Evolutionary conservation across 1,140 invertebrate genomes (phyloP).

Genomic region (Babylonia areolata): DNA sequence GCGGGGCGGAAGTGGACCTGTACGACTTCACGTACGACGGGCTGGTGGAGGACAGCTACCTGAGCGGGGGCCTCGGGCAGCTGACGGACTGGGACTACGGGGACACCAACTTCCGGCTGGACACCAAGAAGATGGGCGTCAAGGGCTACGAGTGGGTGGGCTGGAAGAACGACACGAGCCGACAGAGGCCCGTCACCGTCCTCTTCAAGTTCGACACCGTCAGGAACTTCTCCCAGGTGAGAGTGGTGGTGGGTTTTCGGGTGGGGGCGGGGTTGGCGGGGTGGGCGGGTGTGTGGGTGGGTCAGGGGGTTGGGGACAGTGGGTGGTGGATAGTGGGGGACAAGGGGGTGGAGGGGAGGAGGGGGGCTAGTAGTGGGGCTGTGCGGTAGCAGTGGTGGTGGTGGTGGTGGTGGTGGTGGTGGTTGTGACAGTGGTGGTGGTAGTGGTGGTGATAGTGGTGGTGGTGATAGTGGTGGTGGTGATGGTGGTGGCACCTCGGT

Average conservation of each 20-base stretch:
- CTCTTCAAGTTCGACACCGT: slow-evolving; percentile 91
- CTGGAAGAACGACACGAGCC: slow-evolving; percentile 89
- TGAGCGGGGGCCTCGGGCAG: slow-evolving; percentile 85
- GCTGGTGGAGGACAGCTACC: slow-evolving; percentile 75
- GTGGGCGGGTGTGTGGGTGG: background rate
- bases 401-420: too few species aligned
- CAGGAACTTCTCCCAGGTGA: slow-evolving; percentile 85
- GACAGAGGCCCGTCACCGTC: slow-evolving; percentile 63
- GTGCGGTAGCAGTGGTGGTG: too few species aligned
- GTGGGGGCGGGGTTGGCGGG: background rate
- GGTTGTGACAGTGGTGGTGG: too few species aligned
- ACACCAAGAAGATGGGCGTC: slow-evolving; percentile 82
- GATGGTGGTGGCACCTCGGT: too few species aligned
- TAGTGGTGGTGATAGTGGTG: too few species aligned
- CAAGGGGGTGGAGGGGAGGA: background rate
- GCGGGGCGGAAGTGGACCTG: slow-evolving; percentile 86
- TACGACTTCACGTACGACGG: slow-evolving; percentile 96
- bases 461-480: too few species aligned
- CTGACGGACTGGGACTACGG: slow-evolving; percentile 87
- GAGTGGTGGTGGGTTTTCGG: background rate
- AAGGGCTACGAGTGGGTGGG: slow-evolving; percentile 91
- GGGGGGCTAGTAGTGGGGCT: too few species aligned
- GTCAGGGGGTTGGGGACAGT: background rate
- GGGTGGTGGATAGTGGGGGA: background rate
- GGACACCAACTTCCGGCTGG: slow-evolving; percentile 86